Conservation (phyloP, 2,888 invertebrate genomes). For the Pseudeuparius sepicola region DNA sequence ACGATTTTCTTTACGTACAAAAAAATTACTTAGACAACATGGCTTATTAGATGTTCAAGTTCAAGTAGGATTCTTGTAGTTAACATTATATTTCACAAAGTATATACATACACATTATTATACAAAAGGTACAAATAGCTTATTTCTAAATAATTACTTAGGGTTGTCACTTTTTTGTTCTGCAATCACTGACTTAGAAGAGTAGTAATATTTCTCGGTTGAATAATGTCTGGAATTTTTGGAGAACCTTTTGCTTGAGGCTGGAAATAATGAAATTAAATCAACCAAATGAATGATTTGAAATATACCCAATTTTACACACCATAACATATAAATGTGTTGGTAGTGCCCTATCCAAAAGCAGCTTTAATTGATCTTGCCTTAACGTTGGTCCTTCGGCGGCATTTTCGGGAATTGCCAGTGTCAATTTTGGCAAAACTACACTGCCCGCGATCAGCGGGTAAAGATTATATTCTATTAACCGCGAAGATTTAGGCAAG, state of each 20-base stretch:
- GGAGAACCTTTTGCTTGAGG: conserved; percentile 31
- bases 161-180: no score
- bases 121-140: no score
- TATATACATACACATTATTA: no score
- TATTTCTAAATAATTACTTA: no score
- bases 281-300: conserved; percentile 3
- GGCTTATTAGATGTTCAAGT: no score
- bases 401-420: conserved; percentile 41
- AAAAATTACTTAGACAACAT: no score
- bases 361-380: conserved; percentile 43
- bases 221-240: conserved; percentile 17
- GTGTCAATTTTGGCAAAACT: conserved; percentile 52
- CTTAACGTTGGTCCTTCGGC: conserved; percentile 36
- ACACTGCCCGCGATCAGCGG: conserved; percentile 67
- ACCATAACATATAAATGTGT: conserved; percentile 59
- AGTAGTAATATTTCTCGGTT: no score
- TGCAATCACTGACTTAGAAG: no score
- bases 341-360: conserved; percentile 51
- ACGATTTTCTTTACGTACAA: no score
- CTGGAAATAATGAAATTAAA: conserved; percentile 24
- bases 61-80: no score
- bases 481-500: conserved; percentile 51
- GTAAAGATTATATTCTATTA: conserved; percentile 66
- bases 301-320: conserved; percentile 23
- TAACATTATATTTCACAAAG: no score